These are phyloP conservation scores for Euura saliciscinereae DNA, from an alignment of 1,140 invertebrate species.

Conservation along the genomic window DNA sequence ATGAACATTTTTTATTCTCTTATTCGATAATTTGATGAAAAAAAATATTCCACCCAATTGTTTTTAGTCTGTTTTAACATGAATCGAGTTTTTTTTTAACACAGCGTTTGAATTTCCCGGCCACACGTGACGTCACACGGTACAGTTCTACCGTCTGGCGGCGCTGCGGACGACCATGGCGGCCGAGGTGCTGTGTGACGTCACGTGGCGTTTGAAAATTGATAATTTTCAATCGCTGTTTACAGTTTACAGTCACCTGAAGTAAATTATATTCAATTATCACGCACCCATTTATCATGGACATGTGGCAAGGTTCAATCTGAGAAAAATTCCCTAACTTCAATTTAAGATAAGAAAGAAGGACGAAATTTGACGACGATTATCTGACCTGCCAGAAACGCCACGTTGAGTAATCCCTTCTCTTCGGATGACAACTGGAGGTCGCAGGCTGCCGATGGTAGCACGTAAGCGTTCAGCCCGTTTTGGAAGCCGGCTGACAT, in stretches of 20 bases:
- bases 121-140: no score
- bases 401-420: slow-evolving; percentile 64
- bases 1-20: neutral
- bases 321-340: neutral
- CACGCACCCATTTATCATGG: no score
- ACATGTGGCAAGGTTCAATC: no score
- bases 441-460: slow-evolving; percentile 64
- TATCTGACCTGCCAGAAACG: slow-evolving; percentile 62
- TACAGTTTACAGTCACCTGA: neutral
- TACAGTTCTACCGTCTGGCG: no score
- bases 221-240: slow-evolving; percentile 5
- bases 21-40: neutral
- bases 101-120: no score
- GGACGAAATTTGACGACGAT: neutral
- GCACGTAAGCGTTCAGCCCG: slow-evolving; percentile 65
- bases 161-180: no score
- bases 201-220: no score
- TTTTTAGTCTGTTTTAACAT: neutral
- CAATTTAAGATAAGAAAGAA: neutral
- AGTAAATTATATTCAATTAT: neutral
- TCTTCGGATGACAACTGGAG: slow-evolving; percentile 60
- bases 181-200: no score
- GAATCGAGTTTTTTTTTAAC: slow-evolving; percentile 6
- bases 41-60: neutral
- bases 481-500: slow-evolving; percentile 66